Percentiles rank a stretch among this genome's conserved stretches.
Conservation (phyloP, 2,888 invertebrate genomes). For the Petrolisthes manimaculis region DNA sequence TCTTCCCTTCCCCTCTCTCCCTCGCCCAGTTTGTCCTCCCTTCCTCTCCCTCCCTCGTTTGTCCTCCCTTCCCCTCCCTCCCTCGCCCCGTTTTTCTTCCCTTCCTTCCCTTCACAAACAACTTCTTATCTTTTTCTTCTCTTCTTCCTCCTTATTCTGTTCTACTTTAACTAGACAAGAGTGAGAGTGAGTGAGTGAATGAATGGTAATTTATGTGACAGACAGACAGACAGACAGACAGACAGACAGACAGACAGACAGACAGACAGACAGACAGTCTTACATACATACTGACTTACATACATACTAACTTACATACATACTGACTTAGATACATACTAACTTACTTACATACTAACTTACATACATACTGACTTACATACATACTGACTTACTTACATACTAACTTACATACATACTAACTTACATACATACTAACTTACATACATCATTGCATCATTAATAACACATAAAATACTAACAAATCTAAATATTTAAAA, state of each 20-base stretch:
- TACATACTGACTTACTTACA: not conserved
- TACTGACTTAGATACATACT: not conserved
- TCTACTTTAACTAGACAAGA: not conserved
- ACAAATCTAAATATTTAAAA: too few species aligned
- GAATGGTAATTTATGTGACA: conserved; percentile 10
- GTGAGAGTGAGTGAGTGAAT: not conserved
- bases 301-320: not conserved
- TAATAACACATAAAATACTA: too few species aligned
- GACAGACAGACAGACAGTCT: conserved; percentile 15
- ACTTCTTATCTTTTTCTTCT: not conserved
- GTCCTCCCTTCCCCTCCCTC: too few species aligned
- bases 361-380: not conserved
- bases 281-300: conserved; percentile 1
- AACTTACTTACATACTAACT: not conserved
- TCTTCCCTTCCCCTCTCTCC: not conserved
- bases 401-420: not conserved
- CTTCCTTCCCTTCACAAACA: not conserved
- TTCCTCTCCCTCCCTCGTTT: not conserved
- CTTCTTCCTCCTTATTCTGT: not conserved
- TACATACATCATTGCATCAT: too few species aligned
- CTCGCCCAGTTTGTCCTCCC: not conserved
- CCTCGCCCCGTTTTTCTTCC: not conserved
- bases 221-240: not conserved
- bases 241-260: conserved; percentile 6
- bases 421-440: too few species aligned